Evolutionary conservation across 2,113 vertebrate species (phyloP).

Genomic region (Phyllostomus hastatus): DNA sequence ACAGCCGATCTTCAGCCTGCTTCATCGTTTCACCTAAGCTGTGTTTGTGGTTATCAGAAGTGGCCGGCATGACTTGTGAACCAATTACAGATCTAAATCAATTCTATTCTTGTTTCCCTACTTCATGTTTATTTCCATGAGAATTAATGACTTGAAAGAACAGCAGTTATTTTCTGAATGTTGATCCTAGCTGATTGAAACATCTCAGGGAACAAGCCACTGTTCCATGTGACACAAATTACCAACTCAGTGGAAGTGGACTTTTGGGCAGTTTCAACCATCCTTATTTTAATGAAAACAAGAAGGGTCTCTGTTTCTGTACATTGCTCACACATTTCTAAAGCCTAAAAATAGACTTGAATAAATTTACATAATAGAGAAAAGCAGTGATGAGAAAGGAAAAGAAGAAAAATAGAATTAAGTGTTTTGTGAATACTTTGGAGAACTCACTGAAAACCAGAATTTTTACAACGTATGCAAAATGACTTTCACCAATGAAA

Average conservation of each 20-base stretch:
- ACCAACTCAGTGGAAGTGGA: not conserved
- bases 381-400: not conserved
- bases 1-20: not conserved
- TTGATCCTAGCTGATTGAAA: constrained; percentile 53
- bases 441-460: not conserved
- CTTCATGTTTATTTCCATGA: constrained; percentile 42
- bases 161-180: not conserved
- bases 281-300: constrained; percentile 32
- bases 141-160: constrained; percentile 22
- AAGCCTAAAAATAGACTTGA: not conserved
- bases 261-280: not conserved
- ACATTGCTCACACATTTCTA: not conserved
- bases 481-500: not conserved
- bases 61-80: not conserved
- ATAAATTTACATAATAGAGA: not conserved
- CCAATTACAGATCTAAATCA: not conserved
- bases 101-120: not conserved
- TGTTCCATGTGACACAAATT: constrained; percentile 49
- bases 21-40: not conserved
- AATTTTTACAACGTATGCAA: not conserved
- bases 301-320: not conserved
- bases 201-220: constrained; percentile 42
- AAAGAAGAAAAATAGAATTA: constrained; percentile 17
- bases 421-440: not conserved
- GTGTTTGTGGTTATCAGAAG: not conserved